A percentile compares a stretch with the other conserved stretches of the same genome.
phyloP scores from a whole-genome alignment of 2,113 vertebrate genomes.

The Amphilophus citrinellus region DNA sequence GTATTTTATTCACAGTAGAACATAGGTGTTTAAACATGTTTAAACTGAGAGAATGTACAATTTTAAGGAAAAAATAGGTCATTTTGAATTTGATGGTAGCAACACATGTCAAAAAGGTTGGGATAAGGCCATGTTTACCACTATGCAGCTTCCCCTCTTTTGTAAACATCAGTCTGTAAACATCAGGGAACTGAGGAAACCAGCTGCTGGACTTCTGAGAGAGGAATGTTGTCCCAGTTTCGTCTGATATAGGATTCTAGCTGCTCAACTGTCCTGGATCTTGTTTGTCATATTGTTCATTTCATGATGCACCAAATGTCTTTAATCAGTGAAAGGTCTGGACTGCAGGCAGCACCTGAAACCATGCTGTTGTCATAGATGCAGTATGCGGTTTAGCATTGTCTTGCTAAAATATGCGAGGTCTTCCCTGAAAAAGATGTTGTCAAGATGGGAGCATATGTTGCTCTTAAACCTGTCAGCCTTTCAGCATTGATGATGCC shows the following conservation, averaged over 20 bases:
- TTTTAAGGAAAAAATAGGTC: too few relatives aligned
- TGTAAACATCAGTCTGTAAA: background rate
- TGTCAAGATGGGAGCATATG: too few relatives aligned
- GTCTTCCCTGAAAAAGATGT: too few relatives aligned
- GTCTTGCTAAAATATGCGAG: too few relatives aligned
- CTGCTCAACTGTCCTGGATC: background rate
- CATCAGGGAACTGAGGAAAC: background rate
- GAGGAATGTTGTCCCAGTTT: background rate
- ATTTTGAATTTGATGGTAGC: background rate
- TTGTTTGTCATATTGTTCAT: too few relatives aligned
- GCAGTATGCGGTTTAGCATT: too few relatives aligned
- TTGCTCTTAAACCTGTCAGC: background rate
- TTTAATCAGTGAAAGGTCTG: background rate
- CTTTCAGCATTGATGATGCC: background rate
- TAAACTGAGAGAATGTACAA: background rate
- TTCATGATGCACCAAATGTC: background rate
- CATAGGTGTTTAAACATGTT: background rate
- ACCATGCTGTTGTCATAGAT: too few relatives aligned
- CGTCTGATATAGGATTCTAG: background rate
- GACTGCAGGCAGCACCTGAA: background rate
- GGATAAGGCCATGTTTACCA: background rate
- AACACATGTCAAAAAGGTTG: background rate
- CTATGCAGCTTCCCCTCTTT: background rate
- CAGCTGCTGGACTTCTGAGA: background rate
- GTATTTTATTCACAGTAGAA: background rate